Percentiles rank a stretch among this genome's conserved stretches.
These are phyloP conservation scores for Echeneis naucrates DNA, from an alignment of 2,797 vertebrate genomes.

Conservation along the genomic window DNA sequence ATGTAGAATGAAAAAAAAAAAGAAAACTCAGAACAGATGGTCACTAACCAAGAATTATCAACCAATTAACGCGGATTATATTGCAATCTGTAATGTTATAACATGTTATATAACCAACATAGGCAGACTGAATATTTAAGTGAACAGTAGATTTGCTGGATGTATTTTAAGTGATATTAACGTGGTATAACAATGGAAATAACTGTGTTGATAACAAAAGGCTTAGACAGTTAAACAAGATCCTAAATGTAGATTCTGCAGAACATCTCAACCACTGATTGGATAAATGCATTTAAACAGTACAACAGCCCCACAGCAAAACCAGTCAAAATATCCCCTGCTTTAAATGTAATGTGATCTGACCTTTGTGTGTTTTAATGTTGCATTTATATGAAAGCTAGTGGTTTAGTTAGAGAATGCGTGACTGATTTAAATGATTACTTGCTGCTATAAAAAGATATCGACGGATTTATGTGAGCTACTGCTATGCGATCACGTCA, in stretches of 20 bases:
- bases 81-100: too few species aligned
- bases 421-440: slow-evolving; percentile 19
- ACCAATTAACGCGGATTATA: too few species aligned
- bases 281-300: neutral
- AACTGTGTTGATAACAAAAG: neutral
- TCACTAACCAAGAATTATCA: too few species aligned
- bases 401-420: slow-evolving; percentile 10
- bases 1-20: too few species aligned
- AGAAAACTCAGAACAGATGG: too few species aligned
- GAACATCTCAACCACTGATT: neutral
- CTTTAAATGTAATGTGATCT: slow-evolving; percentile 20
- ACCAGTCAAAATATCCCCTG: slow-evolving; percentile 8
- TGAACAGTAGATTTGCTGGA: too few species aligned
- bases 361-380: slow-evolving; percentile 17
- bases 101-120: too few species aligned
- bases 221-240: neutral
- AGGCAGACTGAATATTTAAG: too few species aligned
- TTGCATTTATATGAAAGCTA: slow-evolving; percentile 15
- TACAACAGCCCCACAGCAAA: neutral
- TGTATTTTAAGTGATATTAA: too few species aligned
- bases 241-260: neutral
- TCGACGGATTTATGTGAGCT: slow-evolving; percentile 3
- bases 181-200: neutral
- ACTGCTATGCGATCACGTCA: slow-evolving; percentile 33
- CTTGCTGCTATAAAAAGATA: slow-evolving; percentile 36